Evolutionary conservation across 2,113 vertebrate genomes (phyloP), one percentile per base, ranked within the genome.

Genomic region (Oryzias curvinotus): DNA sequence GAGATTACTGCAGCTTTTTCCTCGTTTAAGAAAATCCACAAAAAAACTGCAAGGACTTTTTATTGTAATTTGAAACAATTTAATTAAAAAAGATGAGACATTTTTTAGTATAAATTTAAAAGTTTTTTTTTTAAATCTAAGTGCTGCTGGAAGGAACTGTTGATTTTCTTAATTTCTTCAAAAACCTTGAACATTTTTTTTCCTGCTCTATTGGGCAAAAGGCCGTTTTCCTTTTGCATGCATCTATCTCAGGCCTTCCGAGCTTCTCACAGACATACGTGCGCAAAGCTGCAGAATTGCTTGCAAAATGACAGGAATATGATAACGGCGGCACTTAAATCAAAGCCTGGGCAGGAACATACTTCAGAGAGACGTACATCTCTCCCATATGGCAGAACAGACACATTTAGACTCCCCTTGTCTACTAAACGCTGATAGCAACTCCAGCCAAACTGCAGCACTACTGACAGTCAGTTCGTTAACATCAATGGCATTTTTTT

Each of bases 401-500:
- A 75, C 68, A 63, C 57, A 72, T 65, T 73, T 70, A 81, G 75
- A 71, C 62, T 81, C 61, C 58, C 42, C 50, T 28, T 78, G 74
- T 71, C 64, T 26, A 17, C 41, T 12, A 30, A 45, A 56, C 2
- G 1, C 64, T 65, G 77, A 81, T 70, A 73, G 61, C 16, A 36
- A 63, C 71, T 56, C 43, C 0, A 21, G 68, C 52, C 60, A 44
- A 18, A 61, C 59, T 56, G 62, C 30, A 4, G 72, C n/a, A 59
- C 64, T 78, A 70, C 73, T 79, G 79, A 69, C 85, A 68, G 56
- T 65, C 30, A 41, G 74, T 77, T 55, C 73, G 62, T 84, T 82
- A 85, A 87, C 84, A 82, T 84, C 78, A 76, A 61, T 71, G 66
- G 66, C 75, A 75, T 82, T 81, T 86, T 83, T 83, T 63, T 62